A percentile compares a stretch with the other conserved stretches of the same genome.
phyloP scores from a whole-genome alignment of 2,797 vertebrate species.

The Helostoma temminkii region DNA sequence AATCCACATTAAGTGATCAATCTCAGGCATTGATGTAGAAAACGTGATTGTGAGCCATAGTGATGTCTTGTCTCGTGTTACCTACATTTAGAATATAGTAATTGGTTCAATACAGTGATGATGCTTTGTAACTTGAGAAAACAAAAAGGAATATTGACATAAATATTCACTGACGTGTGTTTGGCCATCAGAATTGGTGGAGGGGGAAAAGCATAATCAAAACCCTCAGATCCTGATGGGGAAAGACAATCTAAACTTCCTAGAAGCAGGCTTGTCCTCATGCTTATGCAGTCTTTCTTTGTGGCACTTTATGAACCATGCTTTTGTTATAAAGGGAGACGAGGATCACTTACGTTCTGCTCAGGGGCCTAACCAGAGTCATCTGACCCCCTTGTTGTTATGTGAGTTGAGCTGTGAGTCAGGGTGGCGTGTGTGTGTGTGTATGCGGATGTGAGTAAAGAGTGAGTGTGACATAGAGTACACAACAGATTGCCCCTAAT shows the following conservation, averaged over 20 bases:
- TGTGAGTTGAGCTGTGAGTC: conserved; percentile 63
- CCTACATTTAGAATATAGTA: neutral
- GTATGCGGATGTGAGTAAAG: conserved; percentile 36
- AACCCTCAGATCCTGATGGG: neutral
- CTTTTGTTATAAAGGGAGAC: conserved; percentile 51
- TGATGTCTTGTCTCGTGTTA: neutral
- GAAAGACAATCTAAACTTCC: conserved; percentile 11
- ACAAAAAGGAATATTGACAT: neutral
- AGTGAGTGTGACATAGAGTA: conserved; percentile 32
- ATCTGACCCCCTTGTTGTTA: conserved; percentile 74
- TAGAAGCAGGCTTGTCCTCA: neutral
- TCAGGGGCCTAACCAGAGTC: conserved; percentile 65
- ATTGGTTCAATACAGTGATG: neutral
- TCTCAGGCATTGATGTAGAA: neutral
- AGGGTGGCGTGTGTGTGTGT: conserved; percentile 44
- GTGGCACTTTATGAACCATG: conserved; percentile 22
- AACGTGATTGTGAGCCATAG: neutral
- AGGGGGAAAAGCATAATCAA: neutral
- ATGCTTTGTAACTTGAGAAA: neutral
- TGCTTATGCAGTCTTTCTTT: conserved; percentile 32
- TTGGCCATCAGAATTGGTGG: neutral
- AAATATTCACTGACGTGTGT: neutral
- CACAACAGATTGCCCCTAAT: conserved; percentile 67
- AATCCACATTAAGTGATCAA: neutral
- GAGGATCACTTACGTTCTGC: conserved; percentile 47